These are phyloP conservation scores for Pheosia gnoma DNA, from an alignment of 2,888 invertebrate species.

Conservation along the genomic window DNA sequence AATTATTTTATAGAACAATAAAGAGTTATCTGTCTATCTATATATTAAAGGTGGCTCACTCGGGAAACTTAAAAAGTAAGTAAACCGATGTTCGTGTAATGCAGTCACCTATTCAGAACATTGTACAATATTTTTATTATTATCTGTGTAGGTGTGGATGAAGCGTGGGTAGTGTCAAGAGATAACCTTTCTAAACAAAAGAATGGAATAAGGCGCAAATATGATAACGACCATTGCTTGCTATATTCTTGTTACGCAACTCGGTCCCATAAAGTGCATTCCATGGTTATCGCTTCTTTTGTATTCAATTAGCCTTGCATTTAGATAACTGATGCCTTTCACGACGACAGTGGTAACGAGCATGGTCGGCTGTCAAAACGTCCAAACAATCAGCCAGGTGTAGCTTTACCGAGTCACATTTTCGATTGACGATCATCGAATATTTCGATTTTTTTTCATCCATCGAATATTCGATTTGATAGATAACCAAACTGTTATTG, in stretches of 20 bases:
- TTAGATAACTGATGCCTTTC: conserved; percentile 81
- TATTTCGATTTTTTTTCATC: conserved; percentile 11
- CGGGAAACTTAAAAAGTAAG: not conserved
- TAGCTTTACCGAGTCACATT: conserved; percentile 38
- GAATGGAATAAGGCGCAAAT: conserved; percentile 55
- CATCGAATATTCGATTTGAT: conserved; percentile 26
- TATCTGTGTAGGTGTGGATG: conserved; percentile 36
- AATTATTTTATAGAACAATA: too few relatives aligned
- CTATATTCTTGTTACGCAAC: conserved; percentile 59
- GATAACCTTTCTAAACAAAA: conserved; percentile 49
- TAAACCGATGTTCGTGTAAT: not conserved
- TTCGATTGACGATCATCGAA: conserved; percentile 32
- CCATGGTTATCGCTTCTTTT: conserved; percentile 78
- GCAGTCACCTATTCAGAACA: not conserved
- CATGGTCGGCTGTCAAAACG: conserved; percentile 83
- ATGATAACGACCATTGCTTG: conserved; percentile 47
- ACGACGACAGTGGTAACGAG: conserved; percentile 82
- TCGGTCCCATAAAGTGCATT: conserved; percentile 71
- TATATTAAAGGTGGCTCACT: too few relatives aligned
- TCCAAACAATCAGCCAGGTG: conserved; percentile 79
- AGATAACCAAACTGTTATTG: not conserved
- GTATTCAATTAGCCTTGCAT: conserved; percentile 83
- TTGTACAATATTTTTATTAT: not conserved
- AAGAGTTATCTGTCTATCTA: too few relatives aligned
- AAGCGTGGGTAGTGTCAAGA: conserved; percentile 36